phyloP scores from a whole-genome alignment of 2,113 vertebrate species.

The Pyrgilauda ruficollis region DNA sequence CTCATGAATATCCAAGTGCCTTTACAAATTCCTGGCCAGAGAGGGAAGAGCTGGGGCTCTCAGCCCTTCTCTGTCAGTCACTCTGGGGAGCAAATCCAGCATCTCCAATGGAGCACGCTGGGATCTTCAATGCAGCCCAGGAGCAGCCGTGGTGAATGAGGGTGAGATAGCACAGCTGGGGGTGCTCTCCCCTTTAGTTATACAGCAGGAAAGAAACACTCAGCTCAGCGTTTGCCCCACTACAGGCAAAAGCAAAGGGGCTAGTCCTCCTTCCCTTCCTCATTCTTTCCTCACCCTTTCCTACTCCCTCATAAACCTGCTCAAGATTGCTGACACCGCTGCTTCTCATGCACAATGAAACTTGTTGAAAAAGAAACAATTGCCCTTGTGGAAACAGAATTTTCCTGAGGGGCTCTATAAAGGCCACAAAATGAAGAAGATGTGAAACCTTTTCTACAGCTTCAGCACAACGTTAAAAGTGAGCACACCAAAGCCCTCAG shows the following conservation, averaged over 20 bases:
- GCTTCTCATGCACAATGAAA: background rate
- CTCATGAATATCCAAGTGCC: background rate
- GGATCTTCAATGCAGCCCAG: background rate
- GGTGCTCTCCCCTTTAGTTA: background rate
- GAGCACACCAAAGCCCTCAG: background rate
- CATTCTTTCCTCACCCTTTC: background rate
- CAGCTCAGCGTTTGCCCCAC: fast-evolving
- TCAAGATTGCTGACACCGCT: background rate
- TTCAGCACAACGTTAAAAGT: background rate
- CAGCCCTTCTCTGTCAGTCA: background rate
- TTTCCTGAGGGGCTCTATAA: background rate
- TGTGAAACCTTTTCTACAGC: background rate
- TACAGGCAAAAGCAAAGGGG: background rate
- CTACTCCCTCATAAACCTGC: background rate
- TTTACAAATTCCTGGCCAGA: background rate
- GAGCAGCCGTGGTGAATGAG: background rate
- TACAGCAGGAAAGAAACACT: background rate
- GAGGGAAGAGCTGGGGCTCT: background rate
- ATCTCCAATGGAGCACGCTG: background rate
- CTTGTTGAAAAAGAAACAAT: background rate
- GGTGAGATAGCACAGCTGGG: background rate
- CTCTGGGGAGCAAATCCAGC: background rate
- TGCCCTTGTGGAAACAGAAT: background rate
- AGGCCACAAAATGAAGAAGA: background rate
- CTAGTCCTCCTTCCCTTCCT: background rate